Conservation (phyloP, 2,888 invertebrate genomes). For the Amaurobius ferox region DNA sequence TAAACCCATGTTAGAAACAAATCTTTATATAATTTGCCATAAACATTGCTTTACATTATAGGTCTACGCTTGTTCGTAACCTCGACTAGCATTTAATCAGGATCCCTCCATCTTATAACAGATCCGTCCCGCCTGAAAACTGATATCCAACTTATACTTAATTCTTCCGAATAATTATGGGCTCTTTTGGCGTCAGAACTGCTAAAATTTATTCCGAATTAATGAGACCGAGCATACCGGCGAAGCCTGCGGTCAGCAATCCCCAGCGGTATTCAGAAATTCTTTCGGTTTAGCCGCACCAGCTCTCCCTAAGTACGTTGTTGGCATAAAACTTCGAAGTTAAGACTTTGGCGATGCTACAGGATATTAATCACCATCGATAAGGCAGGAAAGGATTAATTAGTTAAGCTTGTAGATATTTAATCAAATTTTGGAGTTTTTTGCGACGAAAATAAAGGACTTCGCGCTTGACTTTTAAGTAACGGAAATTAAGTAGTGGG, state of each 20-base stretch:
- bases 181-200: too few species aligned
- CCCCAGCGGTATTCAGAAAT: background rate
- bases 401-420: conserved; percentile 32
- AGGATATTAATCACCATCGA: conserved; percentile 47
- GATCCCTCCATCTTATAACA: too few species aligned
- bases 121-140: too few species aligned
- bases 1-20: too few species aligned
- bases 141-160: too few species aligned
- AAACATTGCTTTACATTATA: too few species aligned
- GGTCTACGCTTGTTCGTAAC: too few species aligned
- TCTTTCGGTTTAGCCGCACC: background rate
- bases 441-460: conserved; percentile 22
- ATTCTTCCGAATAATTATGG: too few species aligned
- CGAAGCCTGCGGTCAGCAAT: background rate
- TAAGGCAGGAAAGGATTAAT: conserved; percentile 58
- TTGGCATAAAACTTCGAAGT: conserved; percentile 16
- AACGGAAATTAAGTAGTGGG: too few species aligned
- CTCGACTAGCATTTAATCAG: too few species aligned
- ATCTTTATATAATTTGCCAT: too few species aligned
- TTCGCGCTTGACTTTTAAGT: too few species aligned
- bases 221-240: background rate
- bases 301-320: background rate
- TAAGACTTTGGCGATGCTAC: conserved; percentile 18
- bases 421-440: background rate
- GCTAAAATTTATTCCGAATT: background rate